Evolutionary conservation across 2,797 vertebrate species (phyloP).

Genomic region (Trachops cirrhosus): DNA sequence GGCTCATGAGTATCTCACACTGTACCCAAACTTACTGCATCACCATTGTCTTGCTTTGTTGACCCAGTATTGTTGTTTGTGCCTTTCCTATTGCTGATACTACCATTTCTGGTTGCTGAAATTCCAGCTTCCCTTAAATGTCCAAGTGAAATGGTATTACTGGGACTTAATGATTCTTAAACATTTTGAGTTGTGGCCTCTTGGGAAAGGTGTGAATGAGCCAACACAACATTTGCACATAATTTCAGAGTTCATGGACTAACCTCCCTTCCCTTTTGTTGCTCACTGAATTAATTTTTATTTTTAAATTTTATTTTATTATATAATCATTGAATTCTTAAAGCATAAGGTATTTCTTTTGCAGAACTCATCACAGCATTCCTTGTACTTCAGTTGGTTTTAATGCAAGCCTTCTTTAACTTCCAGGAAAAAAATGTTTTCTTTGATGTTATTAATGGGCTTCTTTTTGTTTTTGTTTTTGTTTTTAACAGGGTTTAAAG

Average conservation of each 20-base stretch:
- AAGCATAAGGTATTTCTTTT: background rate
- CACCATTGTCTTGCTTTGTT: background rate
- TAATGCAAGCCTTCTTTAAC: background rate
- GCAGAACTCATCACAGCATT: background rate
- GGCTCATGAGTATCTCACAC: too few species aligned
- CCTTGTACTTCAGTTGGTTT: background rate
- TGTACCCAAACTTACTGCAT: background rate
- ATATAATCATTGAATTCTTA: background rate
- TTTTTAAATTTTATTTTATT: background rate
- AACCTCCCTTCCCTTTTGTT: background rate
- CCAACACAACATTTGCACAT: background rate
- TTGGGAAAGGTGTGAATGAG: slow-evolving; percentile 20
- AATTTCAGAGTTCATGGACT: background rate
- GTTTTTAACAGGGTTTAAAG: background rate
- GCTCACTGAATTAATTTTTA: slow-evolving; percentile 1
- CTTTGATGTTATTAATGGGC: background rate
- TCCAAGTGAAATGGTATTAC: background rate
- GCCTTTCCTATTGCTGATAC: background rate
- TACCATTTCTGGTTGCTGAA: background rate
- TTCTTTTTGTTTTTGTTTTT: background rate
- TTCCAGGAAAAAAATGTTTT: background rate
- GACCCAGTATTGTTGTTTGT: background rate
- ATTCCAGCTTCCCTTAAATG: background rate
- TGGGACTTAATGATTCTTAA: slow-evolving; percentile 13
- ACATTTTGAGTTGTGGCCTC: slow-evolving; percentile 18